Base-by-base conservation (phyloP, 1,140 invertebrate genomes). In the Dermatophagoides farinae region DNA sequence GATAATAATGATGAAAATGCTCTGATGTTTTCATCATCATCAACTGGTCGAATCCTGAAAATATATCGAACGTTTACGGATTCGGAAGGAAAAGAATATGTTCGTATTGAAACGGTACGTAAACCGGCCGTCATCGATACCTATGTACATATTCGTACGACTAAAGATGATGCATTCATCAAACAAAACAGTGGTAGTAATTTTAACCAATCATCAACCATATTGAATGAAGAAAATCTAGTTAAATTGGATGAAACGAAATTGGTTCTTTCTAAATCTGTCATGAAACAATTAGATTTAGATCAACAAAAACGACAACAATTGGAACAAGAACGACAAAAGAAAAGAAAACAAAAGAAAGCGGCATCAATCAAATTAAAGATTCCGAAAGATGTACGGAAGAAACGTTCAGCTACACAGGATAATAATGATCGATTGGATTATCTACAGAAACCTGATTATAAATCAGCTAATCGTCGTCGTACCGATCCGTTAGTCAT, bases 401-500 rank as follows among this genome's bases (percentile, higher is more conserved):
- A 81, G 40, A 68, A 70, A 47, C 74, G 82, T 64, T 77, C 78
- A 38, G 79, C 77, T 22, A 81, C 77, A 2, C 65, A 69, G 16
- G 78, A 84, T 52, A 44, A 39, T 44, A 23, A 47, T 23, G 46
- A 47, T 18, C 84, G 89, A 62, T 92, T 87, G 72, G 92, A 97
- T 74, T 97, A 97, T 68, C 73, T 97, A 0, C 89, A 91, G 66
- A 81, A 83, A 58, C 86, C 86, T 20, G 81, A 83, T 46, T 57
- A 64, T 57, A 81, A 86, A 65, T 84, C 86, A 0, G 86, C 88
- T 0, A 95, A 98, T 71, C 75, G 96, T 31, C 76, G 89, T n/a
- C 76, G 95, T 57, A 93, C 93, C 0, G 92, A 99, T 75, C 95
- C 95, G 0, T 80, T 96, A 0, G 89, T 99, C 12, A 90, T 92